Evolutionary conservation across 2,888 invertebrate species (phyloP), one percentile per base, ranked within the genome.

Genomic region (Papilio elwesi): DNA sequence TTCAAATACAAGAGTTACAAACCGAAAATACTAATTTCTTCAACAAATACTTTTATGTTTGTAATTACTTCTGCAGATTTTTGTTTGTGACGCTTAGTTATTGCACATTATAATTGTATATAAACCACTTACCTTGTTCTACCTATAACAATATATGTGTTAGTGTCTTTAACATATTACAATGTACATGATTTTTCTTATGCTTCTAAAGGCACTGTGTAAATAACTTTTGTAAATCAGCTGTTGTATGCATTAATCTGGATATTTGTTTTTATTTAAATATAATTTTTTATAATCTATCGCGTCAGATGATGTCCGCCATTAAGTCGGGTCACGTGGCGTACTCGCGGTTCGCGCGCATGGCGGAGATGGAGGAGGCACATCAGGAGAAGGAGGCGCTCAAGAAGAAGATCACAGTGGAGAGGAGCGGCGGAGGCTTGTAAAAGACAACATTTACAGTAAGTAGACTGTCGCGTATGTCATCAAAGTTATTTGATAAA

Each of bases 241-340:
- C n/a, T 15, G 38, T 43, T n/a, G 5, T 9, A 10, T 7, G 8
- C 0, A 59, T 38, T 36, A 38, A n/a, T 55, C 10, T n/a, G 13
- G 13, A 9, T 11, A 7, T 59, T n/a, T 59, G n/a, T 49, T 11
- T 49, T n/a, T 6, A 43, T 43, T 26, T 6, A 26, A 55, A 55
- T 12, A 13, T 49, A 63, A 69, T 78, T 9, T 3, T 9, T 63
- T 55, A 38, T 64, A 13, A 49, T 49, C 53, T 36, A 36, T 57
- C 74, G 59, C 49, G 72, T 52, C 88, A 99, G 99, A 97, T 99
- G 97, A 99, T 99, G 98, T 98, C 98, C 13, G 99, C 99, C 10
- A 96, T 99, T 80, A 99, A 99, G 90, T 97, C 98, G 0, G 99
- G 99, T 11, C 97, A 98, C 85, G 97, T 99, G 76, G 97, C 98